Percentiles rank a stretch among this genome's conserved stretches.
Evolutionary conservation across 1,140 invertebrate species (phyloP).

Genomic region (Drosophila pandora): DNA sequence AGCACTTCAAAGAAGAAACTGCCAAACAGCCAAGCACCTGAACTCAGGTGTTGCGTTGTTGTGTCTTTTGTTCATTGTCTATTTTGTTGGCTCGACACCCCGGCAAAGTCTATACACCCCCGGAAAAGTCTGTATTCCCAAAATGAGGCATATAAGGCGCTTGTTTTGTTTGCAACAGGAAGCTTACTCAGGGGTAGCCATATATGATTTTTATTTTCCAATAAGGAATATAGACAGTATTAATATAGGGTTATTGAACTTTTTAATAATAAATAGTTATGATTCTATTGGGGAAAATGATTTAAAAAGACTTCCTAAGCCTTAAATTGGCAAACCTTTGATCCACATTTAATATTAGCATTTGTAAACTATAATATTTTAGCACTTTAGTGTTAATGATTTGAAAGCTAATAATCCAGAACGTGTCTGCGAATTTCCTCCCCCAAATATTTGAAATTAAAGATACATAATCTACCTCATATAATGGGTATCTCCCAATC

Average conservation of each 20-base stretch:
- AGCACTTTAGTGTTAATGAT: conserved; percentile 6
- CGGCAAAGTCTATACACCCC: conserved; percentile 5
- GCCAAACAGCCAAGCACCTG: conserved; percentile 21
- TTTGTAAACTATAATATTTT: neutral
- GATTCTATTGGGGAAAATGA: too few relatives aligned
- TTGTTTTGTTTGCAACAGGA: conserved; percentile 14
- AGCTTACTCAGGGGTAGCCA: neutral
- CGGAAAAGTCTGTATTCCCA: neutral
- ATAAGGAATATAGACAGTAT: neutral
- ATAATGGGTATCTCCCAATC: conserved; percentile 19
- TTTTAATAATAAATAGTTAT: neutral
- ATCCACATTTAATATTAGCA: neutral
- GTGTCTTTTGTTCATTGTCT: conserved; percentile 16
- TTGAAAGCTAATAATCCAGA: neutral
- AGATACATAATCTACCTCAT: neutral
- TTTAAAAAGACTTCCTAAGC: too few relatives aligned
- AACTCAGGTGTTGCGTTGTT: conserved; percentile 45
- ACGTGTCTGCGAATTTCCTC: neutral
- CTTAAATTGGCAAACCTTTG: neutral
- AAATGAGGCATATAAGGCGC: conserved; percentile 31
- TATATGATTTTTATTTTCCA: neutral
- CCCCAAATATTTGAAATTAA: too few relatives aligned
- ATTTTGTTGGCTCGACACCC: conserved; percentile 33
- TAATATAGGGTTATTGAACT: neutral
- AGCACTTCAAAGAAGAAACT: conserved; percentile 31